Evolutionary conservation across 2,797 vertebrate genomes (phyloP), one percentile per base, ranked within the genome.

Genomic region (Macrochelys suwanniensis): DNA sequence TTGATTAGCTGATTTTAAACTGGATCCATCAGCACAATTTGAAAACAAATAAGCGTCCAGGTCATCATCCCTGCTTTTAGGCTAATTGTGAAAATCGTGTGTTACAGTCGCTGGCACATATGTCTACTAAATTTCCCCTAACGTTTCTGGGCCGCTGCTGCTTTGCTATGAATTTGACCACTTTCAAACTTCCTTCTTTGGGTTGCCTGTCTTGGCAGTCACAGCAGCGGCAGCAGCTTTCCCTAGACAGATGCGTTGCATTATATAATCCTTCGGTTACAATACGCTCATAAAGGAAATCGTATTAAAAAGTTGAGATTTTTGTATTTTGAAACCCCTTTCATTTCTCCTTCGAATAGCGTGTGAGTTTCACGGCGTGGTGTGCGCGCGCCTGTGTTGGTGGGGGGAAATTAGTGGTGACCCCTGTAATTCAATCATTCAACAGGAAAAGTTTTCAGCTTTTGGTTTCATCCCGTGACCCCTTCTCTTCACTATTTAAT

Each of bases 261-360:
- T 97, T 85, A 74, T 93, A 95, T 90, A 95, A 81, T 94, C 96
- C 93, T 97, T 94, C 45, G 56, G 77, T 96, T 96, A 86, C 95
- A 95, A 82, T 77, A 80, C 84, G 19, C 91, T 93, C 96, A 95
- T 96, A 96, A 97, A 98, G 93, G 95, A 97, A 98, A 98, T 97
- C 25, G 87, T 94, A 95, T 92, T 79, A 42, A 96, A 97, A 98
- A 96, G 56, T 80, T 25, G 31, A 61, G 84, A 84, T 86, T 96
- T 95, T 97, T 87, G 82, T 94, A 51, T 96, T 97, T 95, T 84
- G 94, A 97, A 97, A 97, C 93, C 84, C 94, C 87, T 82, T 96
- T 97, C 95, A 92, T 95, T 95, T 76, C 42, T 80, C 92, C 68
- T 65, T 79, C 88, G 84, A 96, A 89, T 89, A 89, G 85, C 31